These are phyloP conservation scores for Barbus barbus DNA, from an alignment of 2,113 vertebrate species.

Conservation along the genomic window DNA sequence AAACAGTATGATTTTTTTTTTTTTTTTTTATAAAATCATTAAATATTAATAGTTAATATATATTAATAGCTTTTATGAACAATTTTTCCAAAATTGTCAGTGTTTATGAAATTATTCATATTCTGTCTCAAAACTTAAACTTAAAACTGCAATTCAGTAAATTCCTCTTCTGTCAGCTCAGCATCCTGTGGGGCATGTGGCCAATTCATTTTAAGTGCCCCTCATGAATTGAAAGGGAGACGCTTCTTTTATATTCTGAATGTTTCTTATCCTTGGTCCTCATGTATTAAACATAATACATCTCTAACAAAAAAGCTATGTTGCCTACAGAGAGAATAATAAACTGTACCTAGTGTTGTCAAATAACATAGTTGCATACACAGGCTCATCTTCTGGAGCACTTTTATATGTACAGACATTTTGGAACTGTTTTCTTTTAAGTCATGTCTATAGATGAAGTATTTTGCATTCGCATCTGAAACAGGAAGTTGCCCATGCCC, in stretches of 20 bases:
- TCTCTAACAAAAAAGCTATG: background rate
- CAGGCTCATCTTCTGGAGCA: too few relatives aligned
- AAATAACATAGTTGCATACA: background rate
- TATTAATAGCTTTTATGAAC: too few relatives aligned
- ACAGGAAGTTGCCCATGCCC: background rate
- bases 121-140: too few relatives aligned
- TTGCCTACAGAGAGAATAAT: background rate
- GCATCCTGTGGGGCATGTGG: background rate
- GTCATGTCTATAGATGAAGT: too few relatives aligned
- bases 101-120: too few relatives aligned
- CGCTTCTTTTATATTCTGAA: background rate
- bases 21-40: too few relatives aligned
- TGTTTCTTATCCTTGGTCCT: background rate
- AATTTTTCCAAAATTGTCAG: too few relatives aligned
- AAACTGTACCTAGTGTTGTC: background rate
- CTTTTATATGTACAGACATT: too few relatives aligned
- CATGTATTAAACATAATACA: background rate
- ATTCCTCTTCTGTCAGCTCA: background rate
- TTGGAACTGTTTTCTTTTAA: background rate
- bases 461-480: background rate
- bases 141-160: background rate
- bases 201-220: background rate
- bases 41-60: too few relatives aligned
- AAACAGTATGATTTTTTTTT: too few relatives aligned
- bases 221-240: background rate